A percentile compares a stretch with the other conserved stretches of the same genome.
These are phyloP conservation scores for Camptogramma bilineatum DNA, from an alignment of 2,888 invertebrate genomes.

Conservation along the genomic window DNA sequence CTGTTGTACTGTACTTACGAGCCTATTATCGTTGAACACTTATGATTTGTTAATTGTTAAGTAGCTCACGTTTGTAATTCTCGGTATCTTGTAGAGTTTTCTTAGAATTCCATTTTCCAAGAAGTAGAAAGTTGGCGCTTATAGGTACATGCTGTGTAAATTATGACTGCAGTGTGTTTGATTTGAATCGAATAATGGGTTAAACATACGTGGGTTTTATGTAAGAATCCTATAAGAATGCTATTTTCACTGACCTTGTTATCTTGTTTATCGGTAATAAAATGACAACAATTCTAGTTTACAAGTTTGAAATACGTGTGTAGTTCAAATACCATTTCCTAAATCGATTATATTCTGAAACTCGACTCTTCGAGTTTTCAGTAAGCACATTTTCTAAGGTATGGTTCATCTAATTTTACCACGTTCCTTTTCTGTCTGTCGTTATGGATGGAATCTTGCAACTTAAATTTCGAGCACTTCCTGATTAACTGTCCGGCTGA, in stretches of 20 bases:
- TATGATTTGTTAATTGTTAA: conserved; percentile 3
- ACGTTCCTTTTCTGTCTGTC: too few species aligned
- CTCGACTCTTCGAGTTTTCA: background rate
- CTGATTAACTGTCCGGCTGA: too few species aligned
- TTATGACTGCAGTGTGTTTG: background rate
- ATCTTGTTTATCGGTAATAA: background rate
- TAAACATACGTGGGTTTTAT: background rate
- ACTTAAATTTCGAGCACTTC: too few species aligned
- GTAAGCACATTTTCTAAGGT: conserved; percentile 10
- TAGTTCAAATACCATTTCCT: conserved; percentile 14
- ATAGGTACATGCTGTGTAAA: background rate
- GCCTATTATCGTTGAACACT: conserved; percentile 6
- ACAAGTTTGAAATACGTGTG: background rate
- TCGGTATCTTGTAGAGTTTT: conserved; percentile 10
- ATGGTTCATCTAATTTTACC: conserved; percentile 16
- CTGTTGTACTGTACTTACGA: background rate
- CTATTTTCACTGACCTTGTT: conserved; percentile 1
- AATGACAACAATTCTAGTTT: background rate
- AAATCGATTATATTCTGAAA: conserved; percentile 5
- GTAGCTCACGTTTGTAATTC: conserved; percentile 1
- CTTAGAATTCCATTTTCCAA: conserved; percentile 5
- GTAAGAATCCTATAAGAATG: conserved; percentile 4
- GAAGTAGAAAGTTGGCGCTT: conserved; percentile 2
- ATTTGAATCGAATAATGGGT: background rate
- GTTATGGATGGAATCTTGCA: too few species aligned